A percentile compares a stretch with the other conserved stretches of the same genome.
Conservation (phyloP, 2,888 invertebrate genomes). For the Synanthedon vespiformis region DNA sequence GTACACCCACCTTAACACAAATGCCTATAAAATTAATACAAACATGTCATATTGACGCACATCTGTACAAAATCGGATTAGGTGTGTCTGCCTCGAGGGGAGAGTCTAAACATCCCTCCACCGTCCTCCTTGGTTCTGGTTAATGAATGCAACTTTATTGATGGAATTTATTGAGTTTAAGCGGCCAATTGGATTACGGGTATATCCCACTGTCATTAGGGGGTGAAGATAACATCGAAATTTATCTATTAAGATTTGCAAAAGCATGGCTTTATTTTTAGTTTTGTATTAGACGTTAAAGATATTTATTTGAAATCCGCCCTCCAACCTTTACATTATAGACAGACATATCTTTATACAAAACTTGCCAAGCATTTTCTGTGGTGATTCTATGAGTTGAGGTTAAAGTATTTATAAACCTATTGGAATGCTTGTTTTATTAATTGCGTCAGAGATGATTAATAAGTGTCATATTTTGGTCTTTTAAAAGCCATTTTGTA, state of each 20-base stretch:
- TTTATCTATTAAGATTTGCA: not conserved
- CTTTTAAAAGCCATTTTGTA: too few species aligned
- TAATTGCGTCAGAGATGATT: too few species aligned
- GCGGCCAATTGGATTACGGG: slow-evolving; percentile 16
- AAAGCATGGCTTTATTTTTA: too few species aligned
- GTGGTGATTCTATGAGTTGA: too few species aligned
- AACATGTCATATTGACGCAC: slow-evolving; percentile 10
- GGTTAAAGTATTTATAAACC: too few species aligned
- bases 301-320: too few species aligned
- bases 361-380: too few species aligned
- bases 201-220: not conserved
- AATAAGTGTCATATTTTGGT: too few species aligned
- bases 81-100: slow-evolving; percentile 11
- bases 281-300: too few species aligned
- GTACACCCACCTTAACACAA: not conserved
- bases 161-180: slow-evolving; percentile 29
- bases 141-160: slow-evolving; percentile 26
- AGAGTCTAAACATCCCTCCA: not conserved
- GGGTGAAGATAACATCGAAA: not conserved
- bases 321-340: too few species aligned
- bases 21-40: slow-evolving; percentile 5
- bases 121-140: slow-evolving; percentile 6
- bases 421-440: too few species aligned
- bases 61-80: slow-evolving; percentile 35
- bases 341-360: too few species aligned